Percentiles rank a stretch among this genome's conserved stretches.
Conservation (phyloP, 2,888 invertebrate genomes). For the Caenorhabditis angaria region DNA sequence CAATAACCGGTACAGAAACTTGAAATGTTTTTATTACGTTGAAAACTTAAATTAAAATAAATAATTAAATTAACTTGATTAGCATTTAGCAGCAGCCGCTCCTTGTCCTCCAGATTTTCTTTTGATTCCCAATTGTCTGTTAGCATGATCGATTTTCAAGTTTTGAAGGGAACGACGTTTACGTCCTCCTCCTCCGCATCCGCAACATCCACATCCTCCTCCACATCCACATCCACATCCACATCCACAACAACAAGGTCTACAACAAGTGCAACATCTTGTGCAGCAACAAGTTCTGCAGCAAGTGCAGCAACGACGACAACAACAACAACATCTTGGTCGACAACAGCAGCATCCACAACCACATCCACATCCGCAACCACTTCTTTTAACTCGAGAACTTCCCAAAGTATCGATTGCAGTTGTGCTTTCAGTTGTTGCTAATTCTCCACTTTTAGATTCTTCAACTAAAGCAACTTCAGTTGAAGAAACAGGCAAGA, state of each 20-base stretch:
- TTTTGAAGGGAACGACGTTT: constrained; percentile 50
- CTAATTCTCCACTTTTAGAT: not conserved
- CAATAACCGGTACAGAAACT: not conserved
- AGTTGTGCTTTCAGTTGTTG: constrained; percentile 20
- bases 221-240: constrained; percentile 35
- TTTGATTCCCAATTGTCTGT: constrained; percentile 38
- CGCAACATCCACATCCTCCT: constrained; percentile 45
- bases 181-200: constrained; percentile 51
- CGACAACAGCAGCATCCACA: constrained; percentile 41
- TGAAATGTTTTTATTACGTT: not conserved
- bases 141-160: constrained; percentile 44
- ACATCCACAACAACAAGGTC: constrained; percentile 31
- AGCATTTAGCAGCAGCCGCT: not conserved
- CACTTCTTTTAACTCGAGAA: constrained; percentile 38
- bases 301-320: constrained; percentile 11
- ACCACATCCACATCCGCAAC: constrained; percentile 40
- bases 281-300: constrained; percentile 14
- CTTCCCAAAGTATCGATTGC: constrained; percentile 34
- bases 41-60: not conserved
- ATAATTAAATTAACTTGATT: not conserved
- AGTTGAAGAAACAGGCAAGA: constrained; percentile 24
- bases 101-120: too few relatives aligned
- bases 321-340: constrained; percentile 16
- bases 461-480: constrained; percentile 15
- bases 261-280: constrained; percentile 12